These are phyloP conservation scores for Pelecanus crispus DNA, from an alignment of 2,113 vertebrate genomes.

Conservation along the genomic window DNA sequence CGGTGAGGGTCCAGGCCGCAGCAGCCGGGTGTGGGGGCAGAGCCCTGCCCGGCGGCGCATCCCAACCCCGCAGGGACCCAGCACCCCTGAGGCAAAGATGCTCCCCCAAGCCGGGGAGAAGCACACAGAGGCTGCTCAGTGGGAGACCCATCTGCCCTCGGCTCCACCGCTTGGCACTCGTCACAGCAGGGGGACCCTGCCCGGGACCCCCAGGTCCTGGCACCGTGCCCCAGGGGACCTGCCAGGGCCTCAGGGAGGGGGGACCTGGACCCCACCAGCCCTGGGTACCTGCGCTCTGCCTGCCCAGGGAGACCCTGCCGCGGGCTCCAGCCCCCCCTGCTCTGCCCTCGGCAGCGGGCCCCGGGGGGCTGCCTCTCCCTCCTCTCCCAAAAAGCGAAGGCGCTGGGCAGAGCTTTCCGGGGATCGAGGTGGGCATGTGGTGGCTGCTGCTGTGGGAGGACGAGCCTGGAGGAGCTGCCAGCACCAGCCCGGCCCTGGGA, in stretches of 20 bases:
- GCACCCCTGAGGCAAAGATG: neutral
- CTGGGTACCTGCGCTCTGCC: fast-evolving
- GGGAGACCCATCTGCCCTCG: neutral
- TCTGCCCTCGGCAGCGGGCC: neutral
- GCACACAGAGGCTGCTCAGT: neutral
- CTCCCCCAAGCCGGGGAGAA: neutral
- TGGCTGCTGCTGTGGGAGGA: neutral
- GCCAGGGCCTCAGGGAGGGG: neutral
- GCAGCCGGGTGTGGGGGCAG: neutral
- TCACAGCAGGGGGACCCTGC: neutral
- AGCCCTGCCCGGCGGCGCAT: neutral
- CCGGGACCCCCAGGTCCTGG: neutral
- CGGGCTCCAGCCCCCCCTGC: neutral
- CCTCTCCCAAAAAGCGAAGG: neutral
- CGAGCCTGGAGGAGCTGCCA: neutral
- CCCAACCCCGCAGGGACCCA: neutral
- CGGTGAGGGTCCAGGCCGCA: neutral
- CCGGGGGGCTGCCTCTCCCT: neutral
- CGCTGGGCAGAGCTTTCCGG: neutral
- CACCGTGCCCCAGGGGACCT: neutral
- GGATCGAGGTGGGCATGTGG: neutral
- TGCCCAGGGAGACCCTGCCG: fast-evolving
- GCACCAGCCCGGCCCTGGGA: fast-evolving
- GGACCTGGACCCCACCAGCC: neutral
- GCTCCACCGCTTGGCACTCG: neutral